Base-by-base conservation (phyloP, 1,140 invertebrate species). In the Anthonomus grandis region DNA sequence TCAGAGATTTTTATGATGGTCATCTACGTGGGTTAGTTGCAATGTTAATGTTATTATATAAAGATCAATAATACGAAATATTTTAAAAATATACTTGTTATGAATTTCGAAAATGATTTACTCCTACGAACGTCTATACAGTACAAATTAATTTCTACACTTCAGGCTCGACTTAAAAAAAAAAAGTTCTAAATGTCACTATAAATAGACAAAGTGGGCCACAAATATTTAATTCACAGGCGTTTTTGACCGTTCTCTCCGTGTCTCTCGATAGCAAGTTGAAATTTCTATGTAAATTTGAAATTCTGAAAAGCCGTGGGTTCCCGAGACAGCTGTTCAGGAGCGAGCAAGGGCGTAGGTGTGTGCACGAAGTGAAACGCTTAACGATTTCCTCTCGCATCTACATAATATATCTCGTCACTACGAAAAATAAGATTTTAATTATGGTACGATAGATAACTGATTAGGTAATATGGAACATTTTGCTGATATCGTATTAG, bases 251-350 rank as follows among this genome's bases (percentile, higher is more conserved):
- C 39, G 41, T 27, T 52, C 49, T 41, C 49, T 52, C 49, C n/a
- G n/a, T n/a, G n/a, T 21, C 46, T 4, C n/a, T 38, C 49, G 51
- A 34, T 45, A 22, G 51, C 27, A 41, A 45, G 41, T 36, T 44
- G 41, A 53, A 45, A 53, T 53, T 53, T 53, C 51, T 53, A 53
- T 53, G 51, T 53, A 53, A 53, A 53, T 53, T 53, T 53, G 36
- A 45, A 53, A 53, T 53, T 53, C 51, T 27, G 51, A 53, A 53
- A 53, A 53, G 19, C 39, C 51, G 51, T 53, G 51, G 51, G 51
- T 27, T 53, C 24, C 51, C 51, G 51, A 53, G 51, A 53, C 51
- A 53, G 51, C 51, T 53, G 51, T 53, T 53, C 51, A 34, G 51
- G 24, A 44, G 8, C 13, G 38, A 38, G 12, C 9, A n/a, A 31